Percentiles rank a stretch among this genome's conserved stretches.
Evolutionary conservation across 2,113 vertebrate genomes (phyloP).

Genomic region (Dicrurus megarhynchus): DNA sequence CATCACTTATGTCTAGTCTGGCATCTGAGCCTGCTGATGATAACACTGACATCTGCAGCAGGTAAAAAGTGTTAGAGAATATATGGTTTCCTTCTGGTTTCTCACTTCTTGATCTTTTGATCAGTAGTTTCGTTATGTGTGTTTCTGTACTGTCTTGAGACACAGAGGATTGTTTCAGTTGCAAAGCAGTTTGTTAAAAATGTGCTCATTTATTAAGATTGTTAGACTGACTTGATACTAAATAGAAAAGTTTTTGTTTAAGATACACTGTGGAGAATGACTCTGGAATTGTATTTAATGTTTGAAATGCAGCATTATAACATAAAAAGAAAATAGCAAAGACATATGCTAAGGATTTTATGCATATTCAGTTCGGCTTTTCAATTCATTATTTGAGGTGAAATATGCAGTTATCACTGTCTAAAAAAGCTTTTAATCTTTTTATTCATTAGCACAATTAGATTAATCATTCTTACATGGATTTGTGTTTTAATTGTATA

Average conservation of each 20-base stretch:
- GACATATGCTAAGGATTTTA: neutral
- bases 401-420: neutral
- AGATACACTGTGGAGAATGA: neutral
- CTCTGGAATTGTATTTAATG: neutral
- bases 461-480: neutral
- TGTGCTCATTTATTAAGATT: neutral
- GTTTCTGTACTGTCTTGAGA: neutral
- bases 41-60: neutral
- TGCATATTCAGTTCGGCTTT: neutral
- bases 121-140: neutral
- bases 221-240: neutral
- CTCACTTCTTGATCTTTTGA: conserved; percentile 13
- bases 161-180: neutral
- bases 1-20: conserved; percentile 41
- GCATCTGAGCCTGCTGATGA: conserved; percentile 38
- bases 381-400: neutral
- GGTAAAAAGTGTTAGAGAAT: conserved; percentile 28
- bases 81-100: conserved; percentile 14
- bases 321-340: neutral
- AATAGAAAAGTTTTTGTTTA: neutral
- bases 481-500: neutral
- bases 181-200: neutral
- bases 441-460: neutral
- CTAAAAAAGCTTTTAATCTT: neutral
- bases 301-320: neutral